Evolutionary conservation across 2,113 vertebrate genomes (phyloP), one percentile per base, ranked within the genome.

Genomic region (Acanthochromis polyacanthus): DNA sequence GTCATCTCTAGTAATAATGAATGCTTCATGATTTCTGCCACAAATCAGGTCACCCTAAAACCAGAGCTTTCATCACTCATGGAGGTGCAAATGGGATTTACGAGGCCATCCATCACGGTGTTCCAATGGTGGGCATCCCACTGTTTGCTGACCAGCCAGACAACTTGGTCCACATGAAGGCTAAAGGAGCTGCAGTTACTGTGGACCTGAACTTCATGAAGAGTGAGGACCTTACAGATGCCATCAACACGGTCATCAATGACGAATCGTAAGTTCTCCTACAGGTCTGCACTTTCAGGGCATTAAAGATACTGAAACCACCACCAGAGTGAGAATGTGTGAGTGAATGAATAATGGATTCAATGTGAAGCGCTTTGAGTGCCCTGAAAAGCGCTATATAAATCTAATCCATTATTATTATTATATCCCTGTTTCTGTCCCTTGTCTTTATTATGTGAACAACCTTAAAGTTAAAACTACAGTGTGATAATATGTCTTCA

Each of bases 61-160:
- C 96, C 3, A 96, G 89, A 91, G 97, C 95, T 10, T 98, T 98
- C 65, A 94, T 98, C 71, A 98, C 96, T 45, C 96, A 98, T 0
- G 97, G 97, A 15, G 97, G 97, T 51, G 95, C 96, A n/a, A 98
- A 99, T 22, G 96, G 97, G 1, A 92, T 99, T 52, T 99, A 98
- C 19, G 97, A 99, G 91, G 97, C 96, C 28, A 99, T 99, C 84
- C 97, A 97, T 81, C 96, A 99, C 0, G 96, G 95, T 0, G 81
- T 98, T 23, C 97, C 97, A 0, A 94, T 98, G 94, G 94, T 99
- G 68, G 97, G 96, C 4, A 89, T 98, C 19, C 97, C 97, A 17
- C 23, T 98, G 75, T 98, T 98, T 38, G 95, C 61, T 0, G 97
- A 98, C 43, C 97, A 99, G 88, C 94, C 93, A 0, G 95, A 97